Percentiles rank a stretch among this genome's conserved stretches.
Conservation (phyloP, 1,140 invertebrate species). For the Listronotus oregonensis region DNA sequence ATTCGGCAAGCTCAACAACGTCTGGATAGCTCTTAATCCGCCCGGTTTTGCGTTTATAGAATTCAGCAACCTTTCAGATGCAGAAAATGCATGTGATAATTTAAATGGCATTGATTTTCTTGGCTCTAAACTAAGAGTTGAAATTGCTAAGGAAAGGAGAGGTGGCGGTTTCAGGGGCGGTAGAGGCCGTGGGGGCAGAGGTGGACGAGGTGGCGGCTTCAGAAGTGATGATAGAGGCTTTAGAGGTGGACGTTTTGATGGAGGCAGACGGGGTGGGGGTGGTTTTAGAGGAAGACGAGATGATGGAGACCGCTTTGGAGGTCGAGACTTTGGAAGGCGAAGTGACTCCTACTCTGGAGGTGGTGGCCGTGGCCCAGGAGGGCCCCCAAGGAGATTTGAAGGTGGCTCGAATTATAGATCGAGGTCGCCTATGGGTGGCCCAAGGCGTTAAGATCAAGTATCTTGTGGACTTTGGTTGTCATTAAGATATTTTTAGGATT, state of each 20-base stretch:
- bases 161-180: slow-evolving; percentile 40
- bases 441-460: slow-evolving; percentile 42
- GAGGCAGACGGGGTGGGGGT: slow-evolving; percentile 37
- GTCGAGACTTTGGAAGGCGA: slow-evolving; percentile 41
- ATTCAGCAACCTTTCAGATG: slow-evolving; percentile 93
- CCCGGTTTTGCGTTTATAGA: slow-evolving; percentile 98
- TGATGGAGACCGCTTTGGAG: slow-evolving; percentile 39
- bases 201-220: slow-evolving; percentile 37
- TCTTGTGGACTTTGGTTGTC: background rate
- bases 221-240: slow-evolving; percentile 34
- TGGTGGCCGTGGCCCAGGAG: slow-evolving; percentile 39
- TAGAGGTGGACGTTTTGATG: slow-evolving; percentile 35
- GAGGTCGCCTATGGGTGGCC: slow-evolving; percentile 48
- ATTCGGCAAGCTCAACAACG: slow-evolving; percentile 71
- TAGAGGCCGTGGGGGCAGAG: slow-evolving; percentile 37
- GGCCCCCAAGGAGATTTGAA: slow-evolving; percentile 43
- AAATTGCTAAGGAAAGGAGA: slow-evolving; percentile 72
- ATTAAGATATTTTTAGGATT: no score
- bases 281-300: slow-evolving; percentile 39
- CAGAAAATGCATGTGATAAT: slow-evolving; percentile 88
- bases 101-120: slow-evolving; percentile 86
- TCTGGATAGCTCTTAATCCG: slow-evolving; percentile 94
- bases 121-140: slow-evolving; percentile 80
- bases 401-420: slow-evolving; percentile 49
- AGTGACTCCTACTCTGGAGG: slow-evolving; percentile 41